Evolutionary conservation across 2,797 vertebrate genomes (phyloP).

Genomic region (Cossypha niveicapilla): DNA sequence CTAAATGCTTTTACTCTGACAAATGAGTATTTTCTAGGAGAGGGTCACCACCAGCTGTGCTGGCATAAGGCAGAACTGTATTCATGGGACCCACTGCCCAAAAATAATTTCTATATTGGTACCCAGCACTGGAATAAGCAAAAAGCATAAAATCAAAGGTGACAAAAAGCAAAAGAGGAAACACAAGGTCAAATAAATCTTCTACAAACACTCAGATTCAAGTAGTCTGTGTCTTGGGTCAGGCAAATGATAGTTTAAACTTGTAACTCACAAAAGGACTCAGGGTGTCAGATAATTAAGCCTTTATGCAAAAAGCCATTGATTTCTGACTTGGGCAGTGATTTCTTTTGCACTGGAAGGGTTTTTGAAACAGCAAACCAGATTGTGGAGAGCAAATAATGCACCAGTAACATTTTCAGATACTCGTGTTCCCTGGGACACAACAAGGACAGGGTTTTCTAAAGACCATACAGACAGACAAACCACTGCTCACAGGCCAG

Average conservation of each 20-base stretch:
- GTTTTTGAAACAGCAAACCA: not conserved
- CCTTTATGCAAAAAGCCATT: not conserved
- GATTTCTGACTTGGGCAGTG: not conserved
- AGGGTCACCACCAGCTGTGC: not conserved
- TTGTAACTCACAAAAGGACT: not conserved
- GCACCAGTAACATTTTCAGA: not conserved
- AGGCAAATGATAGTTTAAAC: not conserved
- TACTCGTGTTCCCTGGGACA: not conserved
- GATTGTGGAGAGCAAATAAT: not conserved
- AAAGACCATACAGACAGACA: not conserved
- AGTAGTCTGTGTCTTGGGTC: not conserved
- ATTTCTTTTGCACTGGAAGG: not conserved
- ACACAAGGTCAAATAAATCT: not conserved
- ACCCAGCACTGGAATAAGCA: not conserved
- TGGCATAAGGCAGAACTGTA: not conserved
- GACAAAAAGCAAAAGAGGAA: not conserved
- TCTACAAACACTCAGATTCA: not conserved
- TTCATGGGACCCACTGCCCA: not conserved
- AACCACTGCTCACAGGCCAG: rapidly evolving
- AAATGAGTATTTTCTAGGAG: not conserved
- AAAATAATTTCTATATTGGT: not conserved
- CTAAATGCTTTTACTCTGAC: not conserved
- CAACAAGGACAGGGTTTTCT: not conserved
- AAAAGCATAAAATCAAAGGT: not conserved
- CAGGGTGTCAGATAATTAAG: not conserved